Percentiles rank a stretch among this genome's conserved stretches.
Conservation (phyloP, 1,140 invertebrate genomes). For the Drosophila mayri region DNA sequence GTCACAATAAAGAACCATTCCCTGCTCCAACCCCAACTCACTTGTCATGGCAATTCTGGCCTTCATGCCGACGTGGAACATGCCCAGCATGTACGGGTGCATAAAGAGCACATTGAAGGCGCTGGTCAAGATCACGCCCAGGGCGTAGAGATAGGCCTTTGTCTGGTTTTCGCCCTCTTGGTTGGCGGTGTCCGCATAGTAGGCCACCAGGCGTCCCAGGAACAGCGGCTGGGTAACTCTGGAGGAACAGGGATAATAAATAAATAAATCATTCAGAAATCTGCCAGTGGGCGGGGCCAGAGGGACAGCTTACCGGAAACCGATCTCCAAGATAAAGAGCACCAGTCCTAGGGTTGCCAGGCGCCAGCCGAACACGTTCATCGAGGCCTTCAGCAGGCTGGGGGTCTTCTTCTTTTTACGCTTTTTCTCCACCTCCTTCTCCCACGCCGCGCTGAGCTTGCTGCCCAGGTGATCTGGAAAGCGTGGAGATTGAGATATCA, state of each 20-base stretch:
- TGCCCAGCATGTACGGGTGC: constrained; percentile 92
- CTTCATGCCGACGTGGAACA: constrained; percentile 92
- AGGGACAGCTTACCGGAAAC: constrained; percentile 72
- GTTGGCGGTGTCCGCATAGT: constrained; percentile 87
- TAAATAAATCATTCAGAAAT: constrained; percentile 52
- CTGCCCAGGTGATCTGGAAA: constrained; percentile 67
- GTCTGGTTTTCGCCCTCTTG: constrained; percentile 84
- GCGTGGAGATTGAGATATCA: constrained; percentile 35
- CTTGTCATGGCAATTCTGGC: constrained; percentile 89
- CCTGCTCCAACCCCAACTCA: constrained; percentile 18
- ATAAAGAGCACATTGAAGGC: constrained; percentile 89
- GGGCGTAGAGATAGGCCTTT: constrained; percentile 89
- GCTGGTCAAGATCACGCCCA: constrained; percentile 89
- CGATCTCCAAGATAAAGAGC: constrained; percentile 77
- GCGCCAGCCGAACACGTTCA: constrained; percentile 75
- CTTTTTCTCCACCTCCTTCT: constrained; percentile 73
- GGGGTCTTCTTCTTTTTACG: constrained; percentile 75
- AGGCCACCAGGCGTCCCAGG: constrained; percentile 90
- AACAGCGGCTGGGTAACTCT: constrained; percentile 91
- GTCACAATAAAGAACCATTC: constrained; percentile 20
- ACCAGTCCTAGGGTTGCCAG: constrained; percentile 70
- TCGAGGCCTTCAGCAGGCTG: constrained; percentile 69
- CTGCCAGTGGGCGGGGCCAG: constrained; percentile 19
- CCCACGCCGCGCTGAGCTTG: constrained; percentile 75
- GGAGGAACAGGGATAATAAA: constrained; percentile 48